Evolutionary conservation across 2,888 invertebrate genomes (phyloP).

Genomic region (Argynnis bischoffii): DNA sequence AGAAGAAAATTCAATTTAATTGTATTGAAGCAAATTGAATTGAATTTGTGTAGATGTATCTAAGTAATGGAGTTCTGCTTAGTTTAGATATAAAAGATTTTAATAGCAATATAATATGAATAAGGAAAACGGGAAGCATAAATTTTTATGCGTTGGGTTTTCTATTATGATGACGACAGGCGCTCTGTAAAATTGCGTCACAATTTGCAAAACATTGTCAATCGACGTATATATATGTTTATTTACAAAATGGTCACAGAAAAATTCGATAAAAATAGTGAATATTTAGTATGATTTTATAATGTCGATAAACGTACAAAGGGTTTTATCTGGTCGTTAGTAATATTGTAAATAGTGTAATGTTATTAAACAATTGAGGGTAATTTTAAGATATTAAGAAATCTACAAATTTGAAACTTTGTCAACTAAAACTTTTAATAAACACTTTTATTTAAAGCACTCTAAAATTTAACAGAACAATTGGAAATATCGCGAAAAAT

Average conservation of each 20-base stretch:
- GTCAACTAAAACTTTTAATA: neutral
- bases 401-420: neutral
- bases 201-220: constrained; percentile 4
- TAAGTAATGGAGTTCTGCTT: neutral
- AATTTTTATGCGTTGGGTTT: too few relatives aligned
- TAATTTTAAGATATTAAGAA: neutral
- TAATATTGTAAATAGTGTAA: neutral
- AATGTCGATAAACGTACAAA: neutral
- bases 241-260: neutral
- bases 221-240: neutral
- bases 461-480: neutral
- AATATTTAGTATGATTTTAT: neutral
- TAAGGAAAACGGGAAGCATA: too few relatives aligned
- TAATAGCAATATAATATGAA: neutral
- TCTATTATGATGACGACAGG: neutral
- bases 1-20: too few relatives aligned
- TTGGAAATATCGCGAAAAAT: neutral
- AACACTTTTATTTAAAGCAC: neutral
- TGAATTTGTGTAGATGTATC: too few relatives aligned
- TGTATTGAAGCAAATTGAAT: too few relatives aligned
- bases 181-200: neutral
- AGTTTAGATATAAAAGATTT: neutral
- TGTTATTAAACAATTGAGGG: constrained; percentile 1
- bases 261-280: neutral
- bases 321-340: neutral